phyloP scores from a whole-genome alignment of 1,140 invertebrate genomes.

The Zaprionus taronus region DNA sequence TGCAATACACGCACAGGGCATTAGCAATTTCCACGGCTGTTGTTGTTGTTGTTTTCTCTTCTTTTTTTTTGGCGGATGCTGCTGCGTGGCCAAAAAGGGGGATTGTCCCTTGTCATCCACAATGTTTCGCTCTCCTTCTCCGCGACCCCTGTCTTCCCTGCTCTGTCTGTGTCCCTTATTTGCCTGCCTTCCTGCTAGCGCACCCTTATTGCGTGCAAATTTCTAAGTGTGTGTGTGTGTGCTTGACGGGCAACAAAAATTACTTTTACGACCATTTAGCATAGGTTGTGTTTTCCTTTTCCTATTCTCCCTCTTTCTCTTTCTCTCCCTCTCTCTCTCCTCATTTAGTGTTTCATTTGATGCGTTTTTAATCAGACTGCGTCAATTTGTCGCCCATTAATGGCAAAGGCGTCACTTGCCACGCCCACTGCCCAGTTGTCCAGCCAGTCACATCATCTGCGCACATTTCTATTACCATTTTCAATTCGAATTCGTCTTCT shows the following conservation, averaged over 20 bases:
- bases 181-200: conserved; percentile 25
- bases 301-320: conserved; percentile 12
- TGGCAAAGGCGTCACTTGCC: conserved; percentile 52
- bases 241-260: conserved; percentile 54
- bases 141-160: conserved; percentile 1
- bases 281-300: conserved; percentile 58
- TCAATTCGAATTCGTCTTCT: conserved; percentile 15
- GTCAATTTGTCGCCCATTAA: conserved; percentile 64
- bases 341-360: conserved; percentile 63
- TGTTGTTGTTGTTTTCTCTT: conserved; percentile 19
- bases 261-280: conserved; percentile 75
- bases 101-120: conserved; percentile 49
- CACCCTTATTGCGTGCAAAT: conserved; percentile 56
- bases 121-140: conserved; percentile 21
- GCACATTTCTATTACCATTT: conserved; percentile 20
- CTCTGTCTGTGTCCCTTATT: conserved; percentile 37
- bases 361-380: conserved; percentile 78
- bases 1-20: conserved; percentile 38
- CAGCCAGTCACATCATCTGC: conserved; percentile 15
- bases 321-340: not conserved
- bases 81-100: conserved; percentile 42
- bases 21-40: conserved; percentile 35
- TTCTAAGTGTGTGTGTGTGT: conserved; percentile 25
- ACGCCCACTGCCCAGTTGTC: conserved; percentile 17
- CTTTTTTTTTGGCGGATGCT: conserved; percentile 43